phyloP scores from a whole-genome alignment of 2,888 invertebrate genomes.

The Heliconius cydno region DNA sequence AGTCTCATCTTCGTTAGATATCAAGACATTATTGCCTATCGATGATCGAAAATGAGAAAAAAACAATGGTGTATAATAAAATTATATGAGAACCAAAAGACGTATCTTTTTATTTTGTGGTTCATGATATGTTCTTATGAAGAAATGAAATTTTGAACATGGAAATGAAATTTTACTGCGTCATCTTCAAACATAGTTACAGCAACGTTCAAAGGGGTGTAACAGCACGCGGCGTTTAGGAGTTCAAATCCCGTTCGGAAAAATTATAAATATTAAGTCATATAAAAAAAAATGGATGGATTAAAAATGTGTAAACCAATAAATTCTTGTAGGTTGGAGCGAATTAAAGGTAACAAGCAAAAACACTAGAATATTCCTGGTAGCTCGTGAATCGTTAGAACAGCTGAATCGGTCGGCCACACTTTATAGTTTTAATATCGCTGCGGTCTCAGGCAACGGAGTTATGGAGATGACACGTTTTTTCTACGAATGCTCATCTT shows the following conservation, averaged over 20 bases:
- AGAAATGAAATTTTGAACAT: background rate
- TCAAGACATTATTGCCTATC: slow-evolving; percentile 31
- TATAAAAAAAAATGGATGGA: background rate
- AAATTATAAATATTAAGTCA: background rate
- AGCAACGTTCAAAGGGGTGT: background rate
- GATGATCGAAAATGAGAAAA: slow-evolving; percentile 17
- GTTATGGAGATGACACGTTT: slow-evolving; percentile 68
- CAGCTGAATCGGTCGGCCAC: slow-evolving; percentile 68
- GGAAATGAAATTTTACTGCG: background rate
- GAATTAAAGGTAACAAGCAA: slow-evolving; percentile 56
- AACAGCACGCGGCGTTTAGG: background rate
- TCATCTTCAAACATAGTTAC: background rate
- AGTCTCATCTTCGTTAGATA: slow-evolving; percentile 38
- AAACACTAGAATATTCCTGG: slow-evolving; percentile 57
- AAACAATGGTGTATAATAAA: slow-evolving; percentile 20
- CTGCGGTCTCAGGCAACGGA: slow-evolving; percentile 67
- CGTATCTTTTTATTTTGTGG: background rate
- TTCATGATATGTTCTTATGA: background rate
- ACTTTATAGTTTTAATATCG: slow-evolving; percentile 83
- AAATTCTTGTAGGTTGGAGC: slow-evolving; percentile 50
- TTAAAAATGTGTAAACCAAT: slow-evolving; percentile 42
- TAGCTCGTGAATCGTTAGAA: slow-evolving; percentile 58
- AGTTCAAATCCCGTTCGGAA: background rate
- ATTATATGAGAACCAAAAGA: slow-evolving; percentile 6
- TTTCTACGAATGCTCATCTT: slow-evolving; percentile 70